Evolutionary conservation across 30 jellyfish, hydroid and myxozoan species (phyloP), one percentile per base, ranked within the genome.

Genomic region (Nemopilema nomurai): DNA sequence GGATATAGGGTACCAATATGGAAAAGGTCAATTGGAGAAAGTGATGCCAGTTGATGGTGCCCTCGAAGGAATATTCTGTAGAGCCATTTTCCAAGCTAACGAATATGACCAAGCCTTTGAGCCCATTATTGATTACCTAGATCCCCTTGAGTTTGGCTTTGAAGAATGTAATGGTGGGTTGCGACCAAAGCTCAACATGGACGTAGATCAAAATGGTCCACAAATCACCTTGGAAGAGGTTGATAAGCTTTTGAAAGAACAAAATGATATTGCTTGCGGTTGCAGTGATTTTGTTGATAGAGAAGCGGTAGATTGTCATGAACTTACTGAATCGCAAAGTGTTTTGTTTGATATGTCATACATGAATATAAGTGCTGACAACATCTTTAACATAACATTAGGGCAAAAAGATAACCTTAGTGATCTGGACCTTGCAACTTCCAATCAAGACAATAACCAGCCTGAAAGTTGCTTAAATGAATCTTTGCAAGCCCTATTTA

Each of bases 41-140:
- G 28, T 24, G 16, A 76, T 24, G 18, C 87, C 81, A 18, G 81
- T 79, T 79, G 80, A 79, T 31, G 89, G 89, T 0, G 89, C 70
- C 21, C 31, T 79, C 28, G 80, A 79, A 3, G 51, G 49, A 79
- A 51, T 64, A 63, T 22, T 67, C 77, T 21, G 22, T 21, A 16
- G 63, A 70, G 33, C 80, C 33, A 57, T 79, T 29, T 79, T 79
- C 63, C 80, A 23, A 80, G 89, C 89, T 25, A 64, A 79, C 63
- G 89, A 79, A 41, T 79, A 79, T 79, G 78, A 77, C 78, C 89
- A 79, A 32, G 41, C 63, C 21, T 79, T 79, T 49, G 23, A 20
- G 27, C 41, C 62, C 13, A 3, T 16, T 1, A 77, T 77, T 1
- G 73, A 51, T 0, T 77, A 77, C 26, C 51, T 53, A 62, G 28